Percentiles rank a stretch among this genome's conserved stretches.
phyloP scores from a whole-genome alignment of 2,797 vertebrate genomes.

The Dermochelys coriacea region DNA sequence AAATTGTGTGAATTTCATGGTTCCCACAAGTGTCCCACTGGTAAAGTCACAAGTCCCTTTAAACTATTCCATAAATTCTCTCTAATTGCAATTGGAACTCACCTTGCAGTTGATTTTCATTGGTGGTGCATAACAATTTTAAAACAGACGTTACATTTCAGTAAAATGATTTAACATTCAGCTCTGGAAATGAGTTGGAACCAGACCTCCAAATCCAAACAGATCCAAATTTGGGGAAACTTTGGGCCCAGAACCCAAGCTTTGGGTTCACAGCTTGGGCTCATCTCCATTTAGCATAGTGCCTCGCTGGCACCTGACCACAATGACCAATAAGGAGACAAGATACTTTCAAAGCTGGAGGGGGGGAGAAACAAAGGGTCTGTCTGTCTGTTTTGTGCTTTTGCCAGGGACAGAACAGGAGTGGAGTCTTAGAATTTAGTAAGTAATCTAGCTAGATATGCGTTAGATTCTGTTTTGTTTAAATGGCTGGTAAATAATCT shows the following conservation, averaged over 20 bases:
- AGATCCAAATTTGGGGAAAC: background rate
- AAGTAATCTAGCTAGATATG: no score
- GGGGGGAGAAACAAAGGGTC: no score
- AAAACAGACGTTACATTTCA: background rate
- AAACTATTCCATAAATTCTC: background rate
- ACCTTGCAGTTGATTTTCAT: background rate
- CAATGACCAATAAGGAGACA: no score
- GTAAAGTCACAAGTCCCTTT: background rate
- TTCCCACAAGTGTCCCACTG: background rate
- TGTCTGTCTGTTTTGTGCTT: no score
- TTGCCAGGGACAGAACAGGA: no score
- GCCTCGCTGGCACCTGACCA: no score
- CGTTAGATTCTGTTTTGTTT: no score
- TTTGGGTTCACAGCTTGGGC: background rate
- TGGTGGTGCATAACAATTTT: background rate
- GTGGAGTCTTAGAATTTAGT: no score
- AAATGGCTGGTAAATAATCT: no score
- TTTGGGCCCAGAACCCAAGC: background rate
- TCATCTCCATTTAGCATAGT: background rate
- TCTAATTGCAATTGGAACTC: background rate
- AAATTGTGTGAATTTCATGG: background rate
- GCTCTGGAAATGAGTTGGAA: background rate
- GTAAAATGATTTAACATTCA: background rate
- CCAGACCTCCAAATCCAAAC: background rate
- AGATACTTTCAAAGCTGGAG: no score